Base-by-base conservation (phyloP, 2,888 invertebrate genomes). In the Sicus ferrugineus region DNA sequence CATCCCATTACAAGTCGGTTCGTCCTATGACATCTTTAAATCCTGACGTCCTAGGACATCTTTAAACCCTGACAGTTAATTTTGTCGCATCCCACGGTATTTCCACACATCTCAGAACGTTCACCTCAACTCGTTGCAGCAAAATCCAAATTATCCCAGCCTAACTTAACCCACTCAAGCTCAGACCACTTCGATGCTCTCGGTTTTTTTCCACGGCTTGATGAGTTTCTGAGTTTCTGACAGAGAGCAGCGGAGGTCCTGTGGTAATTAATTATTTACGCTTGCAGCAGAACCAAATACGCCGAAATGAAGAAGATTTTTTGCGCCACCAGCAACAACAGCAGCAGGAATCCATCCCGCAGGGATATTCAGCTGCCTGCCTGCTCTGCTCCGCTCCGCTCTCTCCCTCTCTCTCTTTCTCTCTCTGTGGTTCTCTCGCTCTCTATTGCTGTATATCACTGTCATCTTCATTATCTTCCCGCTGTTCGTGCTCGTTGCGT, bases 271-370 rank as follows among this genome's bases (percentile, higher is more conserved):
- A 58, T 69, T 64, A 69, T 69, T 66, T 63, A 54, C 42, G 63
- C 68, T 63, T 63, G 72, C 70, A 74, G 78, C 73, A 72, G 73
- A 75, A 73, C 72, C 70, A 66, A 69, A 42, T 67, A 50, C 61
- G 14, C n/a, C 56, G 14, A 66, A 65, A 66, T 31, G 19, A 14
- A 52, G n/a, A 50, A 34, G 67, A 69, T 46, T 62, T 46, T 2
- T 42, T 34, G n/a, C 26, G 21, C 42, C 30, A 62, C 26, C 42
- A 62, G 11, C 46, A 63, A 30, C 48, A 56, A 34, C 21, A 38
- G 54, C 50, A 59, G 38, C 21, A 42, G n/a, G 26, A 23, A 16
- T 38, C 26, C 38, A 59, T 21, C 19, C 34, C 21, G 63, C 48
- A 48, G 30, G 38, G 23, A 46, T 28, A 26, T 56, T 26, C 28